Conservation (phyloP, 2,797 vertebrate genomes). For the Pipistrellus pipistrellus region DNA sequence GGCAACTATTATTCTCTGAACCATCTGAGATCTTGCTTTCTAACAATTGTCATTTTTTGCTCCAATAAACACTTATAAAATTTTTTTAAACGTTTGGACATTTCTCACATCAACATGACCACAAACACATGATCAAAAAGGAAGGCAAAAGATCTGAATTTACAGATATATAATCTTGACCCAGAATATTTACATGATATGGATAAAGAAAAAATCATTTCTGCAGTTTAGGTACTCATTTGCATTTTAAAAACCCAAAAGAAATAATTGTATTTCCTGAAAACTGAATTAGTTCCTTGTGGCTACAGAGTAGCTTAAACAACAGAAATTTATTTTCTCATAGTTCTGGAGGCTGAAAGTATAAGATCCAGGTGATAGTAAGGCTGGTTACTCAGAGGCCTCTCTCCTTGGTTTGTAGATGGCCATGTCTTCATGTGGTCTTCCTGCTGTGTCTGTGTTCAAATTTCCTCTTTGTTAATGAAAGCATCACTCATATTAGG, state of each 20-base stretch:
- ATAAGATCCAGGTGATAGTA: background rate
- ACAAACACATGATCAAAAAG: background rate
- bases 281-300: background rate
- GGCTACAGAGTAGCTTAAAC: background rate
- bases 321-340: too few species aligned
- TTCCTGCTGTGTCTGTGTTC: background rate
- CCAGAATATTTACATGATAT: background rate
- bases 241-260: background rate
- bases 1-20: too few species aligned
- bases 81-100: background rate
- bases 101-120: background rate
- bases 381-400: background rate
- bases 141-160: background rate
- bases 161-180: background rate
- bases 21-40: too few species aligned
- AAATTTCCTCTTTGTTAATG: background rate
- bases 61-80: too few species aligned
- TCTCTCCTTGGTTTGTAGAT: background rate
- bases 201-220: background rate
- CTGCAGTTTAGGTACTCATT: background rate
- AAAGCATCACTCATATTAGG: background rate
- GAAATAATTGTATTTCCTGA: background rate
- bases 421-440: background rate
- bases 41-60: too few species aligned
- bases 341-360: too few species aligned